These are phyloP conservation scores for Epinephelus lanceolatus DNA, from an alignment of 2,113 vertebrate genomes.

Conservation along the genomic window DNA sequence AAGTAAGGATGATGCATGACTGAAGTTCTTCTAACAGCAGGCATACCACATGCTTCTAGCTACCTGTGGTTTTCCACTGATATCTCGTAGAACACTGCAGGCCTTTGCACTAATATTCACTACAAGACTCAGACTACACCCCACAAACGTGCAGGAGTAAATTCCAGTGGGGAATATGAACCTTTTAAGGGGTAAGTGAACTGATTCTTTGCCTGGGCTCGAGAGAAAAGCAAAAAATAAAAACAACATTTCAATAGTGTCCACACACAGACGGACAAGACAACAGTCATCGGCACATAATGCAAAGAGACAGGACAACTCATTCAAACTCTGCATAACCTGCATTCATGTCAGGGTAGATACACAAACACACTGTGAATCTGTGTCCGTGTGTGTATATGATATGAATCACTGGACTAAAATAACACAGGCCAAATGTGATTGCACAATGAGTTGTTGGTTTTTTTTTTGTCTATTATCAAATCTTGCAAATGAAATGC, in stretches of 20 bases:
- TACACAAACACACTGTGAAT: slow-evolving; percentile 10
- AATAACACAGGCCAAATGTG: slow-evolving; percentile 27
- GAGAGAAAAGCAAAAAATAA: slow-evolving; percentile 9
- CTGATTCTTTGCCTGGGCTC: not conserved
- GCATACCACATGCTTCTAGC: not conserved
- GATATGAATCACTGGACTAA: slow-evolving; percentile 31
- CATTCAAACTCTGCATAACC: slow-evolving; percentile 54
- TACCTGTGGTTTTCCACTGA: not conserved
- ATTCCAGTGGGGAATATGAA: not conserved
- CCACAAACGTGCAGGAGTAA: not conserved
- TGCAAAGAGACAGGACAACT: slow-evolving; percentile 53
- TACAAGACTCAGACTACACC: not conserved
- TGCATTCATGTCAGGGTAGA: slow-evolving; percentile 29
- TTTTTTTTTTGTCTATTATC: not conserved
- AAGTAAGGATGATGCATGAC: slow-evolving; percentile 4
- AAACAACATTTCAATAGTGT: slow-evolving; percentile 18
- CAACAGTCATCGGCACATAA: slow-evolving; percentile 29
- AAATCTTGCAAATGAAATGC: not conserved
- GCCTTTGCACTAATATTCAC: not conserved
- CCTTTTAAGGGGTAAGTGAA: not conserved
- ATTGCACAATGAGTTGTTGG: not conserved
- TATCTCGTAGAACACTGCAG: not conserved
- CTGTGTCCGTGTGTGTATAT: slow-evolving; percentile 3
- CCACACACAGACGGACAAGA: not conserved
- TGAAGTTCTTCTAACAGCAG: slow-evolving; percentile 20